Evolutionary conservation across 2,797 vertebrate species (phyloP), one percentile per base, ranked within the genome.

Genomic region (Sebastes miniatus): DNA sequence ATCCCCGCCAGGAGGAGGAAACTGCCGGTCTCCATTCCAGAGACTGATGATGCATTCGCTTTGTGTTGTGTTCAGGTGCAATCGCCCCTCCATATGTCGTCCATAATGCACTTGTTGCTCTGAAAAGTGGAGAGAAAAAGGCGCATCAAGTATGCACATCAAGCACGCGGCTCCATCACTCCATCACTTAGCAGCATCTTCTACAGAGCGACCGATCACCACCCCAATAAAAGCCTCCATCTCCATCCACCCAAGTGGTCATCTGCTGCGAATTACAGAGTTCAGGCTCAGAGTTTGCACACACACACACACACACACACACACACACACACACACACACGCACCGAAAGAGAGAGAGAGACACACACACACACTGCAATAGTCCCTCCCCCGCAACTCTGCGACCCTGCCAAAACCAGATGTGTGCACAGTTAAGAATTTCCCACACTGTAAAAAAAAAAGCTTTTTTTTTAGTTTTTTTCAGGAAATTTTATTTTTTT

Each of bases 191-290:
- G 62, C 79, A 73, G 83, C 76, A 78, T 71, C 68, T 63, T 81
- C 76, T 22, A 25, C 4, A 32, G 31, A 72, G 70, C 67, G 58
- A 50, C 71, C 71, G 79, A 73, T 93, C 93, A 90, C 94, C 90
- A 89, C 79, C 89, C 91, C 86, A 87, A 87, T 85, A 84, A 86
- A 83, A 83, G 80, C 77, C 92, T 92, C 85, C 91, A 75, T 91
- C 91, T 91, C 95, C 94, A 43, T 43, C 39, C 39, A 43, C 39
- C 92, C 93, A 91, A 94, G 91, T 93, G 94, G 93, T 95, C 94
- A 96, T 96, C 95, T 96, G 94, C 91, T 90, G 95, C 87, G 90
- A 86, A 96, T 96, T 95, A 96, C 89, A 89, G 84, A 86, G 84
- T 89, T 88, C 87, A 87, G 82, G 62, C 80, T 64, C 76, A 73